These are phyloP conservation scores for Carposina sasakii DNA, from an alignment of 1,140 invertebrate genomes.

Conservation along the genomic window DNA sequence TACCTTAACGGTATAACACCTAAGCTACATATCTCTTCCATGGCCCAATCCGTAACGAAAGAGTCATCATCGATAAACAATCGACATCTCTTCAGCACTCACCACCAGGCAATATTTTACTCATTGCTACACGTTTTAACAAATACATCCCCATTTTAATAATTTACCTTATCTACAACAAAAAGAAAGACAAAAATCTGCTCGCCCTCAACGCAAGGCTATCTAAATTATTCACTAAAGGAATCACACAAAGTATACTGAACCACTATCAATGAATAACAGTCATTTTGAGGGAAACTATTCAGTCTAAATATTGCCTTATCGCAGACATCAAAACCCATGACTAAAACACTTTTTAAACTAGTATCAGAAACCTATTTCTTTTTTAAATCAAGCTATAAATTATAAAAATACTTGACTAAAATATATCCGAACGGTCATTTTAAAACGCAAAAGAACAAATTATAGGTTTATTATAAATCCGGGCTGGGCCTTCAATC, in stretches of 20 bases:
- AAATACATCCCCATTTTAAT: slow-evolving; percentile 39
- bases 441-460: slow-evolving; percentile 20
- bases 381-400: slow-evolving; percentile 40
- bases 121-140: slow-evolving; percentile 25
- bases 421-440: slow-evolving; percentile 45
- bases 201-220: slow-evolving; percentile 28
- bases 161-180: slow-evolving; percentile 46
- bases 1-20: neutral
- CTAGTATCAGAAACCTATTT: slow-evolving; percentile 33
- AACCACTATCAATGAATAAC: slow-evolving; percentile 22
- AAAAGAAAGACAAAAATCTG: slow-evolving; percentile 34
- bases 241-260: slow-evolving; percentile 37
- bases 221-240: slow-evolving; percentile 29
- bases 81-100: too few relatives aligned
- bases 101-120: too few relatives aligned
- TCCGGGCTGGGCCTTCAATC: slow-evolving; percentile 12
- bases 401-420: slow-evolving; percentile 50
- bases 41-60: slow-evolving; percentile 36
- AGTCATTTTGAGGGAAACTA: slow-evolving; percentile 40
- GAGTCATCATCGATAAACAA: slow-evolving; percentile 11
- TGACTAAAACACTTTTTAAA: slow-evolving; percentile 50
- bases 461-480: slow-evolving; percentile 12
- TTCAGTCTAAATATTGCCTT: slow-evolving; percentile 64
- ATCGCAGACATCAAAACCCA: slow-evolving; percentile 51
- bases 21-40: slow-evolving; percentile 4